Percentiles rank a stretch among this genome's conserved stretches.
Evolutionary conservation across 2,888 invertebrate species (phyloP).

Genomic region (Drosophila silvestris): DNA sequence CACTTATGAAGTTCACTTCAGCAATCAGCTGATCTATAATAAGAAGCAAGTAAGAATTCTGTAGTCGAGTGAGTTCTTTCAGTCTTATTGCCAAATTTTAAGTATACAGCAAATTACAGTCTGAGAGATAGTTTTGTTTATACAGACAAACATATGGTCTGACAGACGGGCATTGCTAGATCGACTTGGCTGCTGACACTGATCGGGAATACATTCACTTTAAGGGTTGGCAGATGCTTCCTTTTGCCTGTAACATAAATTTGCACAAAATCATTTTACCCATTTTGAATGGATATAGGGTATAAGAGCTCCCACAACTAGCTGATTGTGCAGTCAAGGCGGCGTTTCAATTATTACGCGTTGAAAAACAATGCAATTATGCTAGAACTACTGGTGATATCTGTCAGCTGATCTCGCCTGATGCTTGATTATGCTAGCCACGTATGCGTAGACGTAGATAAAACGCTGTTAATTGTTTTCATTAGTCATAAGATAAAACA

Average conservation of each 20-base stretch:
- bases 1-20: constrained; percentile 26
- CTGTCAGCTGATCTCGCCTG: constrained; percentile 42
- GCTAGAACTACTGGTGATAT: constrained; percentile 40
- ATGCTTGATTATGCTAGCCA: constrained; percentile 56
- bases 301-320: constrained; percentile 9
- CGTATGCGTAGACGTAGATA: constrained; percentile 54
- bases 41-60: not conserved
- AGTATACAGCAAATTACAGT: not conserved
- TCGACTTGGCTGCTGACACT: not conserved
- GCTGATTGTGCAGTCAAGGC: constrained; percentile 33
- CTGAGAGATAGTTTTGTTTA: not conserved
- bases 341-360: constrained; percentile 10
- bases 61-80: not conserved
- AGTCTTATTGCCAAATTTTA: not conserved
- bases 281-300: not conserved
- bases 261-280: not conserved
- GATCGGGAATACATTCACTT: not conserved
- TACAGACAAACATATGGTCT: not conserved
- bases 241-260: not conserved
- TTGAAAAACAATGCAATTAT: constrained; percentile 40
- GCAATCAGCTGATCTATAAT: constrained; percentile 15
- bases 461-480: constrained; percentile 72
- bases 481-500: constrained; percentile 60
- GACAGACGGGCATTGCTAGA: not conserved
- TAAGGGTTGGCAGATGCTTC: not conserved